phyloP scores from a whole-genome alignment of 2,888 invertebrate genomes.

The Nemotelus nigrinus region DNA sequence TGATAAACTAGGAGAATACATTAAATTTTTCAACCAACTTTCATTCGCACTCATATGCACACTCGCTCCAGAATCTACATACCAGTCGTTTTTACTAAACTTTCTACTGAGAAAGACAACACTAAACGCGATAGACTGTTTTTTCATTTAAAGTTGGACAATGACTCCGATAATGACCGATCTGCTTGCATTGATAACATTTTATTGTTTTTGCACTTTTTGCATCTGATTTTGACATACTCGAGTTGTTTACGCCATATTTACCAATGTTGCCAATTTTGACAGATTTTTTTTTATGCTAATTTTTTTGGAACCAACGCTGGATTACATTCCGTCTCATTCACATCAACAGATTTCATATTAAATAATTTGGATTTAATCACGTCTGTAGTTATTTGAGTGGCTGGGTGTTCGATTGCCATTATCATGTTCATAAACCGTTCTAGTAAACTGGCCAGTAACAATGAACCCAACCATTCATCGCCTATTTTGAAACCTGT shows the following conservation, averaged over 20 bases:
- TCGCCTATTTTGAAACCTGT: constrained; percentile 45
- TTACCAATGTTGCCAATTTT: too few relatives aligned
- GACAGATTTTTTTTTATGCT: too few relatives aligned
- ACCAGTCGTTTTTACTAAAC: constrained; percentile 54
- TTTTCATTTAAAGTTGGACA: constrained; percentile 34
- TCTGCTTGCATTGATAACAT: constrained; percentile 49
- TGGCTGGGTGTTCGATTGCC: constrained; percentile 50
- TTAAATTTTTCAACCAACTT: constrained; percentile 40
- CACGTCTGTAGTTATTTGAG: background rate
- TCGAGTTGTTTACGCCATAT: too few relatives aligned
- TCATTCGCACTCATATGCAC: constrained; percentile 52
- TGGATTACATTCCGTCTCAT: too few relatives aligned
- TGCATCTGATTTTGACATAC: too few relatives aligned
- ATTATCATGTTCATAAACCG: constrained; percentile 51
- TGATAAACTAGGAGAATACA: too few relatives aligned
- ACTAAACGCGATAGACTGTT: constrained; percentile 53
- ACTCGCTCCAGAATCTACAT: constrained; percentile 56
- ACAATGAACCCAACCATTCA: constrained; percentile 49
- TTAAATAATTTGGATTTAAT: background rate
- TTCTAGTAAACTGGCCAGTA: constrained; percentile 47
- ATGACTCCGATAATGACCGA: constrained; percentile 48
- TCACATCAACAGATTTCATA: too few relatives aligned
- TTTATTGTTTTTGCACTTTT: background rate
- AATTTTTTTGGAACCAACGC: too few relatives aligned
- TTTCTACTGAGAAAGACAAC: constrained; percentile 50